Base-by-base conservation (phyloP, 1,140 invertebrate species). In the Anastrepha obliqua region DNA sequence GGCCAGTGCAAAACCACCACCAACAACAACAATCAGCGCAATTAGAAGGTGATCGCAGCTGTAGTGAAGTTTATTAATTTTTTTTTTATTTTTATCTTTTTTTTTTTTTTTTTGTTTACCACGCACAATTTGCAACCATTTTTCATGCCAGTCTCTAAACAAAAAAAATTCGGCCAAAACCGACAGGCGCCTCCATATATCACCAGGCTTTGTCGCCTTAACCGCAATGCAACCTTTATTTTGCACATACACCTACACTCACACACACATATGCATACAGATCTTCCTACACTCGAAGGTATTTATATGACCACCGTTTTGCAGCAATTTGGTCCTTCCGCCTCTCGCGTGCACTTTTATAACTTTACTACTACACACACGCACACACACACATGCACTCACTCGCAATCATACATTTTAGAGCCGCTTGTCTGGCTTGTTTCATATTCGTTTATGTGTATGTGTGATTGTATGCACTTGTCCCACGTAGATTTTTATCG, bases 401-500 rank as follows among this genome's bases (percentile, higher is more conserved):
- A 47, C 55, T 4, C 11, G n/a, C 47, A 29, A 1, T 3, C 55
- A 17, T 81, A 17, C 5, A 17, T 44, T n/a, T 47, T 51, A 70
- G 11, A 8, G 60, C 60, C n/a, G 4, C 47, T 13, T n/a, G 44
- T 55, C 47, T 81, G 74, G 47, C 47, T 81, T 13, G n/a, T 58
- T 81, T n/a, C 51, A 81, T 81, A 51, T 4, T 17, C 44, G 74
- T 29, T 81, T 2, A 11, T 20, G 70, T 74, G 8, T 74, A 13
- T 17, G 70, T 29, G 1, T 55, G 17, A 17, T n/a, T 78, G 6
- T 47, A 51, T 78, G 1, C 5, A 39, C n/a, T 55, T 2, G 2
- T 78, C 17, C 42, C 51, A 42, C 15, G 74, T 47, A 86, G 64
- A 87, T 87, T 67, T 67, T 87, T 87, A 87, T 87, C 62, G 42